Base-by-base conservation (phyloP, 2,888 invertebrate species). In the Trimorus sp. region DNA sequence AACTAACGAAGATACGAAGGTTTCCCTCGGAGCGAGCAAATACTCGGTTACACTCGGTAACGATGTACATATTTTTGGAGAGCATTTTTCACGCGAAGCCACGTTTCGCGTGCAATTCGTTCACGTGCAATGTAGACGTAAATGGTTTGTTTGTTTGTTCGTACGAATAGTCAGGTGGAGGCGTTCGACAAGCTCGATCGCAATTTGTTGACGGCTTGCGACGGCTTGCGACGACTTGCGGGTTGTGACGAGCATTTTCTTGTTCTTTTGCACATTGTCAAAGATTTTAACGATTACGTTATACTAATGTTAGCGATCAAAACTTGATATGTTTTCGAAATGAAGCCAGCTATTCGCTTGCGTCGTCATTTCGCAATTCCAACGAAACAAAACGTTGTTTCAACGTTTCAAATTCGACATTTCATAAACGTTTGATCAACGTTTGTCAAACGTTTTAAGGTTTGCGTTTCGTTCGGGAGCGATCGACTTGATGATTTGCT, bases 41-140 rank as follows among this genome's bases (percentile, higher is more conserved):
- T 75, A 75, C 75, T 75, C 75, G 11, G 59, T 66, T 66, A 60
- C 60, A 38, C 53, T 68, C 68, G 26, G 63, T 73, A 54, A 73
- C 56, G 48, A 26, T 26, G 26, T 26, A 51, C 56, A 45, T 73
- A 73, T 63, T 73, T 73, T 73, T 73, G 26, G 63, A 73, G 54
- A 40, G 16, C 15, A 11, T 73, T 63, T 63, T 65, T 45, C 26
- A 26, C 26, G 26, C 26, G 26, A 26, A 26, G 2, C 26, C 26
- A 26, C 26, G 26, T 3, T 26, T 26, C 26, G 26, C 26, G 26
- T 26, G 26, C 26, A 26, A 26, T 26, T 26, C 26, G 26, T 26
- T 26, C 26, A 26, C 26, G 26, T 26, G 26, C 26, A 26, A 26
- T 26, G 26, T 26, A 26, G 26, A 26, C 26, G 26, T 26, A 26